These are phyloP conservation scores for Drosophila truncata DNA, from an alignment of 1,140 invertebrate species.

Conservation along the genomic window DNA sequence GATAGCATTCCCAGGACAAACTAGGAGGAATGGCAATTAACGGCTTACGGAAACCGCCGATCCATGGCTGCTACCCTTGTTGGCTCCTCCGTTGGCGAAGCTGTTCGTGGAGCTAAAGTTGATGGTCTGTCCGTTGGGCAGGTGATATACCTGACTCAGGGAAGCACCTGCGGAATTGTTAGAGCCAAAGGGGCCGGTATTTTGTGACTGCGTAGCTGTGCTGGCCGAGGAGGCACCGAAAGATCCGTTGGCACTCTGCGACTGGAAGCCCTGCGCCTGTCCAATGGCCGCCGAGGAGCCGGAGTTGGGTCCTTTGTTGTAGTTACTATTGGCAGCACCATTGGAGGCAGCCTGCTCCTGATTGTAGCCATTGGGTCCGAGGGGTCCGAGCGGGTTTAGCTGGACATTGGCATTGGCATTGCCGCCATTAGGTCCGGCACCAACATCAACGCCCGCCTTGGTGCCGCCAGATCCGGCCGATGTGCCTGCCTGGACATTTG, in stretches of 20 bases:
- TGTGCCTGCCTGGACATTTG: slow-evolving; percentile 43
- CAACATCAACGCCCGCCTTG: slow-evolving; percentile 55
- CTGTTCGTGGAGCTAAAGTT: slow-evolving; percentile 83
- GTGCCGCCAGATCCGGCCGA: slow-evolving; percentile 51
- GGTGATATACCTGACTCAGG: slow-evolving; percentile 70
- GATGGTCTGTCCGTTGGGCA: slow-evolving; percentile 84
- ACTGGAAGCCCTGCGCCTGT: slow-evolving; percentile 77
- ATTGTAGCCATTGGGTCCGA: slow-evolving; percentile 61
- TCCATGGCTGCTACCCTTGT: slow-evolving; percentile 72
- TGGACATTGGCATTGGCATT: slow-evolving; percentile 64
- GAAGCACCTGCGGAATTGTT: slow-evolving; percentile 80
- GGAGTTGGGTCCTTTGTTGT: slow-evolving; percentile 53
- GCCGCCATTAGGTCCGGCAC: slow-evolving; percentile 62
- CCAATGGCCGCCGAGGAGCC: slow-evolving; percentile 70
- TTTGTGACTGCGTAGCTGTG: slow-evolving; percentile 78
- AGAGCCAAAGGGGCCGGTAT: slow-evolving; percentile 64
- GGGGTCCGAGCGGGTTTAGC: slow-evolving; percentile 38
- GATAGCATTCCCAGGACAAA: neutral
- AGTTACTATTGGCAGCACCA: slow-evolving; percentile 60
- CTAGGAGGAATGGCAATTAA: slow-evolving; percentile 18
- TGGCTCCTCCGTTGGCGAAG: slow-evolving; percentile 80
- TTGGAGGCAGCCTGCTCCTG: slow-evolving; percentile 77
- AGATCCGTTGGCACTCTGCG: slow-evolving; percentile 60
- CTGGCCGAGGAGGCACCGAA: slow-evolving; percentile 85
- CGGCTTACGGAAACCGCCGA: slow-evolving; percentile 67